phyloP scores from a whole-genome alignment of 2,113 vertebrate species.

The Phaethon lepturus region DNA sequence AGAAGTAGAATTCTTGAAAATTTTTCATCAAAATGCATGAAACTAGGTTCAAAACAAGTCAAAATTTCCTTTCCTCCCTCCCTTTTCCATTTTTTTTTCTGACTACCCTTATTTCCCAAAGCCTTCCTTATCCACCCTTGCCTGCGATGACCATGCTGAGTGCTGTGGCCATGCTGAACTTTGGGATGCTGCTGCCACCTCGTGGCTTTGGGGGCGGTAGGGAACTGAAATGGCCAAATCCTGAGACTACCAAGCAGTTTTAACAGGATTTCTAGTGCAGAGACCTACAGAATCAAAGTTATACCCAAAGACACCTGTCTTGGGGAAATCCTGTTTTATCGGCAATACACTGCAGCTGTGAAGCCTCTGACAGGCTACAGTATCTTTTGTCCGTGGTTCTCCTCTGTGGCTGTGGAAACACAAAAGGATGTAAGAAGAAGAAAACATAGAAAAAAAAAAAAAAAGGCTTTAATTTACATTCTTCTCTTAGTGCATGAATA shows the following conservation, averaged over 20 bases:
- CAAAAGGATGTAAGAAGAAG: neutral
- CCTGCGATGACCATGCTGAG: rapidly evolving
- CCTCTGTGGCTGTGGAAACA: neutral
- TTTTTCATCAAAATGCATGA: neutral
- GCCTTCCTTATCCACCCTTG: rapidly evolving
- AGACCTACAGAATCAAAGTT: neutral
- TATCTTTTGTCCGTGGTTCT: neutral
- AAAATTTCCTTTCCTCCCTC: neutral
- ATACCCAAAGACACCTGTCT: rapidly evolving
- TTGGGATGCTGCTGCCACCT: neutral
- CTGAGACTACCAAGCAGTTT: rapidly evolving
- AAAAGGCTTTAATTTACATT: no score
- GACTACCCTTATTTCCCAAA: neutral
- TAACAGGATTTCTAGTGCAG: neutral
- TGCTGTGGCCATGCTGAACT: rapidly evolving
- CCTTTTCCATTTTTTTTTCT: neutral
- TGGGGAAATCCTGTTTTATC: neutral
- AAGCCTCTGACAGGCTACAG: neutral
- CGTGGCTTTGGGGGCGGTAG: neutral
- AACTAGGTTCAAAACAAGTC: neutral
- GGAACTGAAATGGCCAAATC: neutral
- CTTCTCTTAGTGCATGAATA: neutral
- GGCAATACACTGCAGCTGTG: neutral
- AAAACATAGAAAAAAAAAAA: neutral
- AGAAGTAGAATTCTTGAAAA: neutral